Base-by-base conservation (phyloP, 2,888 invertebrate genomes). In the Cheilosia soror region DNA sequence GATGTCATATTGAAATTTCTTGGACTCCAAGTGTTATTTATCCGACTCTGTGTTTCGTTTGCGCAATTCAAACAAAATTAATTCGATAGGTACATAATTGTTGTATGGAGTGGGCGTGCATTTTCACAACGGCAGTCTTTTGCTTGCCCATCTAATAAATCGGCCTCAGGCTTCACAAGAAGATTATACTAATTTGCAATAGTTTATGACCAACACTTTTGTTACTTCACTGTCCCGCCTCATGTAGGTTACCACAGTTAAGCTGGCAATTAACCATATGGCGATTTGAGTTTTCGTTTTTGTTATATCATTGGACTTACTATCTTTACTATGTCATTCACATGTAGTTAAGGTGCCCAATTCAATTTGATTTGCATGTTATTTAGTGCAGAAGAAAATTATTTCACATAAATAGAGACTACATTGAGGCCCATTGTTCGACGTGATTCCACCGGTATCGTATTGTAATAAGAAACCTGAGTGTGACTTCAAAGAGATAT, bases 171-270 rank as follows among this genome's bases (percentile, higher is more conserved):
- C 47, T 47, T 37, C 37, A 20, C 20, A 47, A 47, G 47, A 47
- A 20, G 47, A 47, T 47, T 47, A 47, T 47, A 47, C 15, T 20
- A 47, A 47, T 47, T 47, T 47, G 47, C 47, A 47, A 47, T 47
- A 47, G 47, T 47, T 47, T 15, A 47, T 20, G 20, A 47, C 20
- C 47, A 47, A 5, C 47, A 47, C 0, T 7, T 7, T 5, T 20
- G 15, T 47, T 20, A 47, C 20, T 20, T 20, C 47, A 15, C 20
- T 20, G 47, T 47, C 20, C 47, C 47, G 47, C 2, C 2, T 47
- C 7, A 15, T 47, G 7, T 7, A 3, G 47, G 15, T 7, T 47
- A 6, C 20, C 47, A 47, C 15, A n/a, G 15, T 15, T 47, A 3
- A 47, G 20, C 47, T 15, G 6, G 44, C 47, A 47, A 47, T 47